These are phyloP conservation scores for Pasiphila rectangulata DNA, from an alignment of 2,888 invertebrate genomes.

Conservation along the genomic window DNA sequence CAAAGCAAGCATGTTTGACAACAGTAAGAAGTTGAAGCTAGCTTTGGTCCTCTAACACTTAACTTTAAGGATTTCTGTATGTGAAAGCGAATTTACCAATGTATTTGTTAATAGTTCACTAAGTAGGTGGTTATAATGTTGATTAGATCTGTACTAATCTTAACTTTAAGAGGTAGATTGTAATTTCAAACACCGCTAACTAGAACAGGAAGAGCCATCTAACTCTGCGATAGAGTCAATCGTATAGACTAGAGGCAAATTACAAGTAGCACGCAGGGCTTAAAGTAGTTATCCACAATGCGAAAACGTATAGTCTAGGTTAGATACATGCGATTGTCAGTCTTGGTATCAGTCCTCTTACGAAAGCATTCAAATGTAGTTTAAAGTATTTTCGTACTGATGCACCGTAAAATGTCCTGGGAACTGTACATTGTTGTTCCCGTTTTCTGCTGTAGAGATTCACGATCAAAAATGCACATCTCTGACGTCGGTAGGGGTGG, in stretches of 20 bases:
- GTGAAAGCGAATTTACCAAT: neutral
- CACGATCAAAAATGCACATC: slow-evolving; percentile 87
- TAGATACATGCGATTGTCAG: slow-evolving; percentile 74
- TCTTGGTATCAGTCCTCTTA: slow-evolving; percentile 78
- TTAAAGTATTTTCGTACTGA: slow-evolving; percentile 77
- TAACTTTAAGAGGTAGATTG: slow-evolving; percentile 78
- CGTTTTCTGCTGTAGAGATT: slow-evolving; percentile 20
- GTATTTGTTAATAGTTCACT: slow-evolving; percentile 1
- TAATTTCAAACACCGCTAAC: slow-evolving; percentile 71
- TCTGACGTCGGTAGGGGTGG: slow-evolving; percentile 92
- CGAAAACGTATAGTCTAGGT: slow-evolving; percentile 65
- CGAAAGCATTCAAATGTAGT: slow-evolving; percentile 70
- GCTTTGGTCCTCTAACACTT: slow-evolving; percentile 57
- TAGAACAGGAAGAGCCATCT: slow-evolving; percentile 58
- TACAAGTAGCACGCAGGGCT: slow-evolving; percentile 64
- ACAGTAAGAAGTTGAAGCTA: slow-evolving; percentile 39
- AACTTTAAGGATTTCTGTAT: too few relatives aligned
- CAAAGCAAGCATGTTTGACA: slow-evolving; percentile 24
- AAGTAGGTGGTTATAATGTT: slow-evolving; percentile 5
- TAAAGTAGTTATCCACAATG: slow-evolving; percentile 54
- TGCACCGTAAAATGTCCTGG: slow-evolving; percentile 60
- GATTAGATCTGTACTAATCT: slow-evolving; percentile 42
- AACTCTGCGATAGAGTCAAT: slow-evolving; percentile 50
- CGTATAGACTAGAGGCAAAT: slow-evolving; percentile 58
- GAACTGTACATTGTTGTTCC: slow-evolving; percentile 30